Percentiles rank a stretch among this genome's conserved stretches.
Evolutionary conservation across 2,888 invertebrate species (phyloP).

Genomic region (Caenorhabditis japonica): DNA sequence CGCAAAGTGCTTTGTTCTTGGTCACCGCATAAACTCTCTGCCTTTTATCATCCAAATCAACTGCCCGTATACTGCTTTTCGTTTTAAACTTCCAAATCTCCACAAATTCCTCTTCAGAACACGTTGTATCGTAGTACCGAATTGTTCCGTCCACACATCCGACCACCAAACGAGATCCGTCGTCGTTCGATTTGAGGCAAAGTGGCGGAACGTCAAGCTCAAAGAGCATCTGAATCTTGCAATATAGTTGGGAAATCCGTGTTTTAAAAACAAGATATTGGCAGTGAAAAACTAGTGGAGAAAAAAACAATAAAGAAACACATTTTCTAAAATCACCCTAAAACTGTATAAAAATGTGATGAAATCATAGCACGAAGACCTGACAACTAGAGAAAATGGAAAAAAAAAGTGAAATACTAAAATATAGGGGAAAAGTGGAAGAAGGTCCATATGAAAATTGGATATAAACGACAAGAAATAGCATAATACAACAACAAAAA

Average conservation of each 20-base stretch:
- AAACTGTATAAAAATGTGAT: slow-evolving; percentile 10
- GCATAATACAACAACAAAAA: slow-evolving; percentile 32
- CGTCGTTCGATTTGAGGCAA: slow-evolving; percentile 35
- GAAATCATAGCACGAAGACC: not conserved
- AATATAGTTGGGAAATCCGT: not conserved
- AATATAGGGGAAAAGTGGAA: not conserved
- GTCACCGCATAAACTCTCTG: slow-evolving; percentile 52
- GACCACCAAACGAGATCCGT: slow-evolving; percentile 30
- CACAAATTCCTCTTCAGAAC: slow-evolving; percentile 24
- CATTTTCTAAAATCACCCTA: not conserved
- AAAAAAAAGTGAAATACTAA: slow-evolving; percentile 3
- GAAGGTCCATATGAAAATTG: slow-evolving; percentile 7
- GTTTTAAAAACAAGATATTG: not conserved
- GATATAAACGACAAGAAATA: slow-evolving; percentile 30
- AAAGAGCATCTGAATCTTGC: slow-evolving; percentile 20
- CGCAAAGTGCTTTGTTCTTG: slow-evolving; percentile 63
- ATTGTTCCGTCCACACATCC: slow-evolving; percentile 59
- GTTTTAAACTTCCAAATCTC: slow-evolving; percentile 56
- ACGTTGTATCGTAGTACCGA: slow-evolving; percentile 30
- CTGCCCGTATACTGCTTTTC: slow-evolving; percentile 51
- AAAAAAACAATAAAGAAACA: not conserved
- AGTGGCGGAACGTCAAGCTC: slow-evolving; percentile 42
- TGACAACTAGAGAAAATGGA: not conserved
- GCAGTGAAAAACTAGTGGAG: not conserved
- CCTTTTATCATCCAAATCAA: slow-evolving; percentile 39